Base-by-base conservation (phyloP, 2,797 vertebrate genomes). In the Sarcophilus harrisii region DNA sequence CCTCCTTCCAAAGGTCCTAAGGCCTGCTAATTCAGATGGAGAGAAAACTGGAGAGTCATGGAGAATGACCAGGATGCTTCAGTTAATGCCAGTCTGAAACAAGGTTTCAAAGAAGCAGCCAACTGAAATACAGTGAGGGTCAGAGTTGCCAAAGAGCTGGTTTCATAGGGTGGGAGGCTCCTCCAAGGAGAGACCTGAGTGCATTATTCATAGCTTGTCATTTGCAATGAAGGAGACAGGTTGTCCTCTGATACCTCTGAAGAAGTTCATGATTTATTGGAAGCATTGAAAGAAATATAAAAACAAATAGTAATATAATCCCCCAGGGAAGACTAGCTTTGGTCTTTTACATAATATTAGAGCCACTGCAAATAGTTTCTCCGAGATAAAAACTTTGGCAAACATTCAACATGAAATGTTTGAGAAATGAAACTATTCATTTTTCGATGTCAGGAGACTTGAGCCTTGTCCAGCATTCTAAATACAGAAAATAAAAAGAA, bases 241-340 rank as follows among this genome's bases (percentile, higher is more conserved):
- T 96, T 98, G 97, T 94, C 94, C 95, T 97, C 97, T 97, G 95
- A 98, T 93, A 98, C 97, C 97, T 98, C 90, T 93, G 89, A 98
- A 98, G 97, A 98, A 98, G 95, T 97, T 98, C 93, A 95, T 97
- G 96, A 96, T 98, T 98, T 98, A 98, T 98, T 98, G 91, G 97
- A 98, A 96, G 94, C 95, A 97, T 92, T 95, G 96, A 96, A 98
- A 98, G 96, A 98, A 98, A 97, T 98, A 97, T 97, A 98, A 98
- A 98, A 93, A 93, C 95, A 98, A 98, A 98, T 97, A 98, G 95
- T 98, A 98, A 96, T 96, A 96, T 95, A 98, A 98, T 45, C 81
- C 95, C 94, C 89, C 55, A 92, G 93, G 94, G 97, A 92, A 97
- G 62, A 91, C 92, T 97, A 45, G 92, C 97, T 98, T 91, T 59